Conservation (phyloP, 2,888 invertebrate species). For the Tubiluchus corallicola region DNA sequence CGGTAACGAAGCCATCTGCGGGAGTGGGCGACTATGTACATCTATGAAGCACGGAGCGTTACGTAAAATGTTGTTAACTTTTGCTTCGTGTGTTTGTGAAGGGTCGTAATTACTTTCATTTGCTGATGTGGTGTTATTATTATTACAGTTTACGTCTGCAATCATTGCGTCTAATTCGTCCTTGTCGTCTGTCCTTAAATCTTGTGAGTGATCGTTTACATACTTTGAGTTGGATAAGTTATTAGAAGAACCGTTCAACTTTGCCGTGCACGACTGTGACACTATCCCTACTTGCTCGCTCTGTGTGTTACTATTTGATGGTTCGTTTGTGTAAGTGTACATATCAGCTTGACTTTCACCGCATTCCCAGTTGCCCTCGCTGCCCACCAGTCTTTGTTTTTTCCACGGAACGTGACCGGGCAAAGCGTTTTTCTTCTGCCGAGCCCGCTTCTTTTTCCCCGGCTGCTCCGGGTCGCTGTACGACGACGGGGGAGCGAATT, state of each 20-base stretch:
- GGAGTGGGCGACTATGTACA: neutral
- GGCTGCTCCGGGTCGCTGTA: constrained; percentile 6
- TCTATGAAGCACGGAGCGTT: neutral
- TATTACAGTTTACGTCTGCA: too few species aligned
- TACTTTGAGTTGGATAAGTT: neutral
- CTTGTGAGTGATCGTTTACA: too few species aligned
- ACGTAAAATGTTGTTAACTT: constrained; percentile 1
- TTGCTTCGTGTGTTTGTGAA: neutral
- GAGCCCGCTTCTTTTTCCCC: neutral
- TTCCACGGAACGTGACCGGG: neutral
- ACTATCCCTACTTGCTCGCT: too few species aligned
- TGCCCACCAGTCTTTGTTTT: too few species aligned
- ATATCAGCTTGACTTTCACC: neutral
- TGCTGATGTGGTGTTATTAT: too few species aligned
- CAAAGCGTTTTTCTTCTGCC: neutral
- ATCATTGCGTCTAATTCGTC: neutral
- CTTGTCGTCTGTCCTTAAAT: too few species aligned
- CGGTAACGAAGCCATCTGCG: neutral
- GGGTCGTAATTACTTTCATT: too few species aligned
- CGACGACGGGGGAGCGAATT: constrained; percentile 53
- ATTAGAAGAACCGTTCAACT: neutral
- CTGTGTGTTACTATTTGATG: too few species aligned
- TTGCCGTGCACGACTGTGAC: too few species aligned
- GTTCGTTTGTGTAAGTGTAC: neutral
- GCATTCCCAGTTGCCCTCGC: too few species aligned